These are phyloP conservation scores for Rousettus madagascariensis DNA, from an alignment of 2,797 vertebrate genomes.

Conservation along the genomic window DNA sequence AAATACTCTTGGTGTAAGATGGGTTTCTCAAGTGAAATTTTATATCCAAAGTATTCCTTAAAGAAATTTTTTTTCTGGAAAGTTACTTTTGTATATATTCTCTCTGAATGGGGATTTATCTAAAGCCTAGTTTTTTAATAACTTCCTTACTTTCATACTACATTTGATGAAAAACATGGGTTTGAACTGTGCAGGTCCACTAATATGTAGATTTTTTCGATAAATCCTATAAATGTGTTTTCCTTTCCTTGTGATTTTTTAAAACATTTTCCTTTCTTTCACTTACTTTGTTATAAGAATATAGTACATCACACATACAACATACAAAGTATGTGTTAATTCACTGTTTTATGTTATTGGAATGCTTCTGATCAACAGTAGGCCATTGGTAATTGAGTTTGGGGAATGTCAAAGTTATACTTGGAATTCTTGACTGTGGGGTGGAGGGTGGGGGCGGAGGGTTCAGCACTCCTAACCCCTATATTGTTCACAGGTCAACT, in stretches of 20 bases:
- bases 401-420: background rate
- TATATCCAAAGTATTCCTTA: slow-evolving; percentile 10
- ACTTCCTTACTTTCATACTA: background rate
- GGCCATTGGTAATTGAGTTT: background rate
- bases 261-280: background rate
- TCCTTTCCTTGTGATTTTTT: background rate
- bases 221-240: background rate
- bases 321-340: background rate
- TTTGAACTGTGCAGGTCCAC: background rate
- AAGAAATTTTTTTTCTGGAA: background rate
- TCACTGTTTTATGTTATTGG: background rate
- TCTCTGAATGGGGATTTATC: background rate
- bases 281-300: background rate
- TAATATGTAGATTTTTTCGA: background rate
- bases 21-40: background rate
- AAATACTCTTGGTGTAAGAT: background rate
- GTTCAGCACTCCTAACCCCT: background rate
- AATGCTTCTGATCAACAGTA: background rate
- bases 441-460: too few relatives aligned
- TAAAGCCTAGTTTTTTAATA: background rate
- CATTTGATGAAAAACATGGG: background rate
- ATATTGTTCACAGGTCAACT: background rate
- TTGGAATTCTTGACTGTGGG: background rate
- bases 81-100: slow-evolving; percentile 10
- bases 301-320: background rate